Evolutionary conservation across 2,797 vertebrate genomes (phyloP).

Genomic region (Spatula clypeata): DNA sequence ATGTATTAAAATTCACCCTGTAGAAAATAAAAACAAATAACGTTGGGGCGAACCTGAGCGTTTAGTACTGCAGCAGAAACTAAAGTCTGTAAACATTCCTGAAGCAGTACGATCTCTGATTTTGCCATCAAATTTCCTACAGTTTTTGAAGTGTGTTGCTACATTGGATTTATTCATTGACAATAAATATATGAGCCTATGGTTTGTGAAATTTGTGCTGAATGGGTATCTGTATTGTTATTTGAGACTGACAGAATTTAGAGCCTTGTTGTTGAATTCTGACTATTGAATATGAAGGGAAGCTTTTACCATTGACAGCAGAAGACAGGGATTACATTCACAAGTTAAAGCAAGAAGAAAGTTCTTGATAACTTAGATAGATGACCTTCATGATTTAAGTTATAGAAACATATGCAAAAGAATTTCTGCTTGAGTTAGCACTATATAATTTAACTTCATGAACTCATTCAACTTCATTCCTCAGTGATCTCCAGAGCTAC

Average conservation of each 20-base stretch:
- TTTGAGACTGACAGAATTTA: background rate
- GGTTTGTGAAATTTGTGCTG: background rate
- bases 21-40: conserved; percentile 52
- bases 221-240: background rate
- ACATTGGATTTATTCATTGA: background rate
- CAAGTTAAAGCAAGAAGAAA: background rate
- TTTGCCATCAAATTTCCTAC: background rate
- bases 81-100: background rate
- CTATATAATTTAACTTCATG: background rate
- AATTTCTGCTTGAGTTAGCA: background rate
- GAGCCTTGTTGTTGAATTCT: background rate
- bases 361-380: background rate
- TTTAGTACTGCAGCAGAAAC: background rate
- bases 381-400: background rate
- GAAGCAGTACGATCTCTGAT: background rate
- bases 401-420: background rate
- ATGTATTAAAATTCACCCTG: conserved; percentile 34
- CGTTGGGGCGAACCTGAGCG: background rate
- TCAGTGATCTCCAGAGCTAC: background rate
- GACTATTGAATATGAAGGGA: background rate
- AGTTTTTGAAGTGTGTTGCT: background rate
- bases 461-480: background rate
- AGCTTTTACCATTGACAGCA: background rate
- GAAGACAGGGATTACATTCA: background rate
- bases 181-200: background rate